Base-by-base conservation (phyloP, 1,140 invertebrate genomes). In the Calephelis nemesis region DNA sequence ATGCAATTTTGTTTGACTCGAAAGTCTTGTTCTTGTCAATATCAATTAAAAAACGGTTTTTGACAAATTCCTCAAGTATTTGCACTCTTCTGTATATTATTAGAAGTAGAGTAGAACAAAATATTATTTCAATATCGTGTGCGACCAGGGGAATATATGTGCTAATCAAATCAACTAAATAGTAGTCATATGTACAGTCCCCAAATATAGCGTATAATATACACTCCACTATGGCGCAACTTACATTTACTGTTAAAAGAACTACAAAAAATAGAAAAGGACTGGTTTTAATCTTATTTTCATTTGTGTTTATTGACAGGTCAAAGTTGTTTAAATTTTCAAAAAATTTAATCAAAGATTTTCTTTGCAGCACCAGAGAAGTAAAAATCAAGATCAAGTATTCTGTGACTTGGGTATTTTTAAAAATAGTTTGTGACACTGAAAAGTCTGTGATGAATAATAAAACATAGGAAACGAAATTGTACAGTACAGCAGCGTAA, bases 61-160 rank as follows among this genome's bases (percentile, higher is more conserved):
- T 62, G 30, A 83, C 74, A 49, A 83, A 80, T 4, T 74, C 76
- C 69, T 84, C 81, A 47, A 85, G 19, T 45, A 85, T 63, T 7
- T 49, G 65, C 5, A 87, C 69, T 63, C 75, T 72, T 19, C 15
- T 71, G 19, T 54, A 69, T 62, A 77, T 30, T 19, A 67, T 67
- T n/a, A 52, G 10, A 7, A 77, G 52, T 12, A 77, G 63, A 40
- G 62, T 52, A 12, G 70, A 73, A 13, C 69, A 73, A 48, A 77
- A 77, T 47, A 77, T 39, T 15, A 73, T 69, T 54, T 77, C 75
- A 9, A 65, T 19, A 42, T 74, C 75, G 39, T 74, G 73, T 5
- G 60, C 47, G 5, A 72, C 7, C 47, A 71, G 7, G 9, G 64
- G 15, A 42, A 68, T 9, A 15, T 72, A 74, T 19, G 47, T 42